A percentile compares a stretch with the other conserved stretches of the same genome.
These are phyloP conservation scores for Entomobrya proxima DNA, from an alignment of 2,888 invertebrate species.

Conservation along the genomic window DNA sequence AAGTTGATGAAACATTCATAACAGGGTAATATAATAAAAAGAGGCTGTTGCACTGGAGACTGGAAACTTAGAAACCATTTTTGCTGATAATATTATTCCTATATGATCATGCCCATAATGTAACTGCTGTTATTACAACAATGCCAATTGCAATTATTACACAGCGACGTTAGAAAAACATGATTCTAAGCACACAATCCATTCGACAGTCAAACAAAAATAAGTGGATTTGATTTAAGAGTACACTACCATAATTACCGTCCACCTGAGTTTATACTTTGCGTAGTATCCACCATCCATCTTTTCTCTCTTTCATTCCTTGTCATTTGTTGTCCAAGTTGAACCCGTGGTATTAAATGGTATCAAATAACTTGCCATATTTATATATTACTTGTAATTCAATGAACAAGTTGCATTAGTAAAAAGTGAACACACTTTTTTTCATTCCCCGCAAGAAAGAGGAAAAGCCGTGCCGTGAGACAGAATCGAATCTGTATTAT, in stretches of 20 bases:
- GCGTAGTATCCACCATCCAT: neutral
- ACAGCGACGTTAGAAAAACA: constrained; percentile 46
- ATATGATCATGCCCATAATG: too few species aligned
- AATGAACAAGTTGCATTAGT: constrained; percentile 52
- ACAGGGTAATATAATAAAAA: constrained; percentile 67
- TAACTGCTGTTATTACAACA: neutral
- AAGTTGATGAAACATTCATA: constrained; percentile 69
- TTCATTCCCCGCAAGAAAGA: constrained; percentile 47
- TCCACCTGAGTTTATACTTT: too few species aligned
- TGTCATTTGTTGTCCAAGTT: constrained; percentile 39
- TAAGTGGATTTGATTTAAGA: too few species aligned
- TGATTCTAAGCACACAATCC: neutral
- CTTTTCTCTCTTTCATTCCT: neutral
- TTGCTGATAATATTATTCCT: too few species aligned
- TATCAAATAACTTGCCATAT: constrained; percentile 52
- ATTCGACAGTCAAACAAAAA: too few species aligned
- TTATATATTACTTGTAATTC: constrained; percentile 51
- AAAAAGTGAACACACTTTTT: constrained; percentile 52
- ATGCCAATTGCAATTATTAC: constrained; percentile 55
- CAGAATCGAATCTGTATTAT: too few species aligned
- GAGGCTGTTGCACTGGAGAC: too few species aligned
- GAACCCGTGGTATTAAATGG: too few species aligned
- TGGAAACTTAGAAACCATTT: too few species aligned
- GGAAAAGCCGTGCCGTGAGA: neutral
- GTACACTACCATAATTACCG: too few species aligned